phyloP scores from a whole-genome alignment of 2,113 vertebrate species.

The Neodontobutis hainanensis region DNA sequence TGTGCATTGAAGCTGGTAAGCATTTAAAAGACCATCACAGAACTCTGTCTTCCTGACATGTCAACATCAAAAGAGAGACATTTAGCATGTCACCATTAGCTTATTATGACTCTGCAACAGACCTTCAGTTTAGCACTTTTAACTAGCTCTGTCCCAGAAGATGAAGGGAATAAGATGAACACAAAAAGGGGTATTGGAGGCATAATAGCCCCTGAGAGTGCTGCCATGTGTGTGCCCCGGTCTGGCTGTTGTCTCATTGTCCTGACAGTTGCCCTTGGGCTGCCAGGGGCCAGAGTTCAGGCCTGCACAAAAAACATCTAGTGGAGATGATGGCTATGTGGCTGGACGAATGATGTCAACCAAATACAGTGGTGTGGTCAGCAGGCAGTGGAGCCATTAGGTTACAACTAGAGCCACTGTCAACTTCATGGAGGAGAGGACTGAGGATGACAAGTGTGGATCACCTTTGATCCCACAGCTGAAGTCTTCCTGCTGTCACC shows the following conservation, averaged over 20 bases:
- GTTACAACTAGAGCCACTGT: conserved; percentile 26
- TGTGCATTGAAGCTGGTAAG: conserved; percentile 31
- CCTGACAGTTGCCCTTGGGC: conserved; percentile 68
- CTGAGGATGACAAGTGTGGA: conserved; percentile 33
- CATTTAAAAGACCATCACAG: conserved; percentile 30
- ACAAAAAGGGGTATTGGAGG: conserved; percentile 45
- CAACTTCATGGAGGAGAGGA: conserved; percentile 34
- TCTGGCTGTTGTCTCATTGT: conserved; percentile 58
- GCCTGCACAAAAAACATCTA: conserved; percentile 39
- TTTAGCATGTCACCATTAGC: conserved; percentile 59
- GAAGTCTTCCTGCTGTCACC: conserved; percentile 60
- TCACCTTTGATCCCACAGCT: conserved; percentile 66
- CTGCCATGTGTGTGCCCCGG: conserved; percentile 72
- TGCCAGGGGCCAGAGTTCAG: conserved; percentile 42
- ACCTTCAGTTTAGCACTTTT: conserved; percentile 53
- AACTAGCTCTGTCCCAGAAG: conserved; percentile 49
- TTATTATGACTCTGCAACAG: conserved; percentile 49
- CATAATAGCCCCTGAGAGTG: conserved; percentile 67
- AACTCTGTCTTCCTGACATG: conserved; percentile 19
- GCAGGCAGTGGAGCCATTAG: conserved; percentile 29
- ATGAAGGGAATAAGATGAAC: conserved; percentile 68
- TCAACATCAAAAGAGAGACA: conserved; percentile 60
- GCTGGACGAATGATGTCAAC: conserved; percentile 60
- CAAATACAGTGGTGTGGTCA: conserved; percentile 34
- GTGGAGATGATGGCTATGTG: conserved; percentile 44